Conservation (phyloP, 37 sponge, comb jelly and placozoan genomes). For the Haliclona indistincta region DNA sequence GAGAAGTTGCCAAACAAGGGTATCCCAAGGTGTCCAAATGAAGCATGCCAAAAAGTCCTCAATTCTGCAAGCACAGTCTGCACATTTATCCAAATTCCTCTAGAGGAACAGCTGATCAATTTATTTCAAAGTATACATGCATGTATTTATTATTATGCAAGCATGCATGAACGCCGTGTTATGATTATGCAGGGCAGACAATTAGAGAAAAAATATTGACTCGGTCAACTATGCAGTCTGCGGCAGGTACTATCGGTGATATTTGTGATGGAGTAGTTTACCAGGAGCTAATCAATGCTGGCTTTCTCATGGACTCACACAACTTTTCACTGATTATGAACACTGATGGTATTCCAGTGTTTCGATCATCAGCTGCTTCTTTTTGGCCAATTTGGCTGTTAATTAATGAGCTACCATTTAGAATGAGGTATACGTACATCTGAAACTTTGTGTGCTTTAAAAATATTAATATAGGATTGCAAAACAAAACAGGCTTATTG, state of each 20-base stretch:
- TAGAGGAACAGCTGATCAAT: conserved; percentile 29
- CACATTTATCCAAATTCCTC: conserved; percentile 27
- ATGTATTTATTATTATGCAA: not conserved
- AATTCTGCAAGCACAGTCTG: not conserved
- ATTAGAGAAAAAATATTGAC: not conserved
- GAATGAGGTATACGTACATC: conserved; percentile 17
- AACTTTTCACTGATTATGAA: conserved; percentile 31
- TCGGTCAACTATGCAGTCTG: no score
- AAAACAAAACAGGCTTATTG: conserved; percentile 41
- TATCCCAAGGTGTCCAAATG: conserved; percentile 19
- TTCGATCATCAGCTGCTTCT: conserved; percentile 38
- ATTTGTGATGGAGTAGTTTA: conserved; percentile 42
- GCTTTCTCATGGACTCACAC: conserved; percentile 25
- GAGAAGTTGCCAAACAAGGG: not conserved
- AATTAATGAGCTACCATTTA: conserved; percentile 47
- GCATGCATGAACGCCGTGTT: not conserved
- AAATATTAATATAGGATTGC: conserved; percentile 8
- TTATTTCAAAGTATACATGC: conserved; percentile 27
- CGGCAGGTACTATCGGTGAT: conserved; percentile 19
- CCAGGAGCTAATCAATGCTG: conserved; percentile 15
- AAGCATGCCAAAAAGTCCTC: not conserved
- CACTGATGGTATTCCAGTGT: conserved; percentile 50
- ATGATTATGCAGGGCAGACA: not conserved
- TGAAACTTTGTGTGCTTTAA: not conserved
- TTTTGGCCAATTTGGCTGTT: conserved; percentile 56